A percentile compares a stretch with the other conserved stretches of the same genome.
These are phyloP conservation scores for Spisula solida DNA, from an alignment of 2,888 invertebrate genomes.

Conservation along the genomic window DNA sequence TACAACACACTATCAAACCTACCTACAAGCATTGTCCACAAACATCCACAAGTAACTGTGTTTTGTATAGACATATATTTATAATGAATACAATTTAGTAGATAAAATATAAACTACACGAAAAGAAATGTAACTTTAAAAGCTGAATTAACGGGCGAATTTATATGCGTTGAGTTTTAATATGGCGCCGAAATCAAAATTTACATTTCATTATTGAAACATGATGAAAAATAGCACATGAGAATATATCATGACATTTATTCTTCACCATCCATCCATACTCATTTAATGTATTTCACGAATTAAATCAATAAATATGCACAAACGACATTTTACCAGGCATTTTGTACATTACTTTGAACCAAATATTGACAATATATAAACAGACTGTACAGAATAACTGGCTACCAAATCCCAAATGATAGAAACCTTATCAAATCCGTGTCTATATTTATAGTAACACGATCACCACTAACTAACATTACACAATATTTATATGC, in stretches of 20 bases:
- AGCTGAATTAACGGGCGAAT: background rate
- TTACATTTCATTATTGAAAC: background rate
- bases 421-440: background rate
- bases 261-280: background rate
- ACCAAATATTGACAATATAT: background rate
- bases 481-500: background rate
- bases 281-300: background rate
- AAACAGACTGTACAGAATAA: background rate
- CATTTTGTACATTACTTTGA: background rate
- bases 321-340: no score
- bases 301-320: no score
- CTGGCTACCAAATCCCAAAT: conserved; percentile 6
- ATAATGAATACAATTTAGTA: background rate
- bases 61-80: background rate
- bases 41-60: background rate
- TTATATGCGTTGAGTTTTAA: background rate
- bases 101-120: background rate
- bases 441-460: background rate
- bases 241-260: background rate
- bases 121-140: background rate
- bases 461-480: background rate
- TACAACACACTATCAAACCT: background rate
- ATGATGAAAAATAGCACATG: background rate
- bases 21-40: background rate
- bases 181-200: background rate